phyloP scores from a whole-genome alignment of 1,140 invertebrate genomes.

The Cheumatopsyche charites region DNA sequence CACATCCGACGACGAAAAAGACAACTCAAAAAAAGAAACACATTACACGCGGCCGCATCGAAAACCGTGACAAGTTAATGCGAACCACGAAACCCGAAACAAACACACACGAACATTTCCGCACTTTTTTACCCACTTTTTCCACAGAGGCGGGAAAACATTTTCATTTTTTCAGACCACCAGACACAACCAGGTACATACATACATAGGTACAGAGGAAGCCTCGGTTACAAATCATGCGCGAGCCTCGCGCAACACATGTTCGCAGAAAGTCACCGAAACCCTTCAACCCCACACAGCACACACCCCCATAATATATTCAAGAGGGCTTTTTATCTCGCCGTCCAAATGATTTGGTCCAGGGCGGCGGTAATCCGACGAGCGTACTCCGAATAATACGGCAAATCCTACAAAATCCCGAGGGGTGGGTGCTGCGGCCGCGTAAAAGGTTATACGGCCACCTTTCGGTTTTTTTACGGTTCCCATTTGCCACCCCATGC shows the following conservation, averaged over 20 bases:
- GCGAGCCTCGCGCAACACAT: conserved; percentile 2
- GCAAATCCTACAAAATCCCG: conserved; percentile 31
- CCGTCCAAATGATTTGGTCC: conserved; percentile 33
- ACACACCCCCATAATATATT: conserved; percentile 15
- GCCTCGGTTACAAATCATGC: conserved; percentile 10
- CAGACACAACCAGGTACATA: too few species aligned
- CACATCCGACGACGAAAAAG: too few species aligned
- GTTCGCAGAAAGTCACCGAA: conserved; percentile 8
- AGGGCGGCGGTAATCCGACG: conserved; percentile 28
- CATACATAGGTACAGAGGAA: too few species aligned
- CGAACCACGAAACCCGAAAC: too few species aligned
- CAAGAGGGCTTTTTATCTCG: conserved; percentile 32
- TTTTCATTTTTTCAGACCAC: too few species aligned
- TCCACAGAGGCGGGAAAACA: too few species aligned
- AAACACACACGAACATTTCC: too few species aligned
- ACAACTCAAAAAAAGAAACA: too few species aligned
- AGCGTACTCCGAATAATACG: conserved; percentile 33
- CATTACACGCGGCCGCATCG: too few species aligned
- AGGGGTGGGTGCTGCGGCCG: not conserved
- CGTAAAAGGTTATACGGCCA: conserved; percentile 36
- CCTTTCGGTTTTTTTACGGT: conserved; percentile 32
- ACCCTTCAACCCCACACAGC: not conserved
- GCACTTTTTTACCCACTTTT: too few species aligned
- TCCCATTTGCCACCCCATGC: not conserved
- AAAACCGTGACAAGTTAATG: too few species aligned